A percentile compares a stretch with the other conserved stretches of the same genome.
Evolutionary conservation across 1,140 invertebrate genomes (phyloP).

Genomic region (Pogonomyrmex californicus): DNA sequence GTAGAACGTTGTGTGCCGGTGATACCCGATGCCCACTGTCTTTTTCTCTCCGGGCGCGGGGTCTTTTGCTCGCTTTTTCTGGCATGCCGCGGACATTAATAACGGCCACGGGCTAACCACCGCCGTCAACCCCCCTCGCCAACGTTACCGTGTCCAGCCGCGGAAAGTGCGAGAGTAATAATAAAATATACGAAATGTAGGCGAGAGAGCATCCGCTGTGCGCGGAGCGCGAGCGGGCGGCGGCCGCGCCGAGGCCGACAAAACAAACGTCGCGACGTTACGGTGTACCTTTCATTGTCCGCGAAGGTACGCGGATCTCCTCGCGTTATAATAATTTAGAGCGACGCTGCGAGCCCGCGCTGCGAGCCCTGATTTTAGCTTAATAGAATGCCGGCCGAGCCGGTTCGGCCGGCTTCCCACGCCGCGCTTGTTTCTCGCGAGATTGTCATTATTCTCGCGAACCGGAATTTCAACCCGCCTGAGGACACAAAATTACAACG

Average conservation of each 20-base stretch:
- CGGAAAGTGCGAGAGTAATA: conserved; percentile 83
- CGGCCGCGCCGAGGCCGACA: conserved; percentile 53
- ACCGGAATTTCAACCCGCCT: conserved; percentile 17
- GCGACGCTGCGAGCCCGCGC: conserved; percentile 50
- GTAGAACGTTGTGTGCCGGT: conserved; percentile 66
- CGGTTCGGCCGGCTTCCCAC: conserved; percentile 27
- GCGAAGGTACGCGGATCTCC: conserved; percentile 67
- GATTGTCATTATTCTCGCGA: conserved; percentile 45
- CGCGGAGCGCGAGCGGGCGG: conserved; percentile 22
- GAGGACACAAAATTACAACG: conserved; percentile 17
- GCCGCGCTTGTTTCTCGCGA: conserved; percentile 30
- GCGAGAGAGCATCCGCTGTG: conserved; percentile 73
- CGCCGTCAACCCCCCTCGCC: conserved; percentile 75
- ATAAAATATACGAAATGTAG: conserved; percentile 83
- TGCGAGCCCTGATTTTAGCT: conserved; percentile 56
- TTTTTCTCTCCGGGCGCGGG: conserved; percentile 53
- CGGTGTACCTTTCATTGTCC: conserved; percentile 70
- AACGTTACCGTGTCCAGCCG: conserved; percentile 79
- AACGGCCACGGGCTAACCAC: conserved; percentile 83
- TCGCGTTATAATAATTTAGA: conserved; percentile 66
- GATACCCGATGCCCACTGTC: conserved; percentile 73
- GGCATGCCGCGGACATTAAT: conserved; percentile 84
- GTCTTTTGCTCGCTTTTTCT: conserved; percentile 60
- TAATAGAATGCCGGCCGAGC: conserved; percentile 52
- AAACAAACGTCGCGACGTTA: conserved; percentile 72